Conservation (phyloP, 1,140 invertebrate species). For the Ceratoteleas bidentatus region DNA sequence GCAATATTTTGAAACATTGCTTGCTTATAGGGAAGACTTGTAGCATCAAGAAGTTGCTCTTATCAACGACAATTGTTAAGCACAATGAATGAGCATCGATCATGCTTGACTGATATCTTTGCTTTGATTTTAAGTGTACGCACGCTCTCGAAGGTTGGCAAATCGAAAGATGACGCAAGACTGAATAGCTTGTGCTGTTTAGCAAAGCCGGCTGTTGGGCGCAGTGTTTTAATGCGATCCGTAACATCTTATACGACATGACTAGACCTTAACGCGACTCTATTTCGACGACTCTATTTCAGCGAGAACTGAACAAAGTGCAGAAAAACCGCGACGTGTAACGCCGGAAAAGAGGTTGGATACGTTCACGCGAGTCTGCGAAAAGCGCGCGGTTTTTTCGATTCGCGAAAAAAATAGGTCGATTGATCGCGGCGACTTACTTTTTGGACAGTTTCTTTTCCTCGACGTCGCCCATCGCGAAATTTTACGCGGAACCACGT, state of each 20-base stretch:
- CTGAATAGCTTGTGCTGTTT: conserved; percentile 34
- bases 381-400: neutral
- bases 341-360: conserved; percentile 12
- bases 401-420: conserved; percentile 20
- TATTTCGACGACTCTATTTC: too few relatives aligned
- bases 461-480: conserved; percentile 82
- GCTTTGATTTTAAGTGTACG: conserved; percentile 48
- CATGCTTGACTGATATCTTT: neutral
- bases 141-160: conserved; percentile 60
- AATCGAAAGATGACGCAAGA: conserved; percentile 71
- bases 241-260: conserved; percentile 67
- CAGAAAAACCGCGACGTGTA: conserved; percentile 11
- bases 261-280: too few relatives aligned
- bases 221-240: conserved; percentile 68
- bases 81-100: too few relatives aligned
- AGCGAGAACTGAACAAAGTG: conserved; percentile 59
- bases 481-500: too few relatives aligned
- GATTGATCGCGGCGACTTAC: conserved; percentile 80
- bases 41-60: too few relatives aligned
- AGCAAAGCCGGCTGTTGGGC: conserved; percentile 52
- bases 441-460: conserved; percentile 86
- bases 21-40: too few relatives aligned
- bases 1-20: too few relatives aligned
- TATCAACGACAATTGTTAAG: too few relatives aligned
- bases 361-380: conserved; percentile 13